Evolutionary conservation across 1,140 invertebrate species (phyloP).

Genomic region (Drosophila ogumai): DNA sequence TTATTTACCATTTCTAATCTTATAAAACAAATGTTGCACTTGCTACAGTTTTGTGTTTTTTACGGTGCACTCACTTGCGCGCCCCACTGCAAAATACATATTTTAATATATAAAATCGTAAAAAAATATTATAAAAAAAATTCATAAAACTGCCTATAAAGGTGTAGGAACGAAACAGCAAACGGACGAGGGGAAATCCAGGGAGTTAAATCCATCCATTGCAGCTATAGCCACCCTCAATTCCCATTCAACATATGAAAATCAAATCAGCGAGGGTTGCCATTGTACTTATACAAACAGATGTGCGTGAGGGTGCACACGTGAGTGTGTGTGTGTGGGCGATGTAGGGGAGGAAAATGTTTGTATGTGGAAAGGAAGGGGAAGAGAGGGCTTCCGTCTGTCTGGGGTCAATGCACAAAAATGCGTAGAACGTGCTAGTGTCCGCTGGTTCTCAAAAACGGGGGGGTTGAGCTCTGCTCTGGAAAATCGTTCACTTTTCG

Average conservation of each 20-base stretch:
- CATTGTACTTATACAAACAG: slow-evolving; percentile 49
- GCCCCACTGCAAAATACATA: slow-evolving; percentile 9
- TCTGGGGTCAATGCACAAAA: slow-evolving; percentile 79
- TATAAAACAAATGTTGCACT: not conserved
- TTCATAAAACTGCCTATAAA: slow-evolving; percentile 53
- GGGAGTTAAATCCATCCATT: slow-evolving; percentile 36
- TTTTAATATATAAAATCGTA: slow-evolving; percentile 43
- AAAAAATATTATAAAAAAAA: slow-evolving; percentile 48
- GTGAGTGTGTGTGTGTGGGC: slow-evolving; percentile 6
- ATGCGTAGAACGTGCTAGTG: slow-evolving; percentile 73
- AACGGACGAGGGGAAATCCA: slow-evolving; percentile 11
- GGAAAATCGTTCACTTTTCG: slow-evolving; percentile 60
- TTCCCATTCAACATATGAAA: slow-evolving; percentile 54
- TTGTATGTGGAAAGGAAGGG: slow-evolving; percentile 1
- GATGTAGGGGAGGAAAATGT: slow-evolving; percentile 10
- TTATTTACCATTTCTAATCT: not conserved
- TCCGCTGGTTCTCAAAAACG: slow-evolving; percentile 28
- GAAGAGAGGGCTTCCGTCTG: slow-evolving; percentile 37
- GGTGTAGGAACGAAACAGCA: slow-evolving; percentile 15
- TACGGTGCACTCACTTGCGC: not conserved
- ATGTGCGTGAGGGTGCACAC: slow-evolving; percentile 15
- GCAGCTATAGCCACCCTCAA: slow-evolving; percentile 22
- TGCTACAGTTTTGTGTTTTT: not conserved
- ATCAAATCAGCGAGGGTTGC: slow-evolving; percentile 74
- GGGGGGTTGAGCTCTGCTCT: slow-evolving; percentile 21